Conservation (phyloP, 1,140 invertebrate species). For the Diachasmimorpha longicaudata region DNA sequence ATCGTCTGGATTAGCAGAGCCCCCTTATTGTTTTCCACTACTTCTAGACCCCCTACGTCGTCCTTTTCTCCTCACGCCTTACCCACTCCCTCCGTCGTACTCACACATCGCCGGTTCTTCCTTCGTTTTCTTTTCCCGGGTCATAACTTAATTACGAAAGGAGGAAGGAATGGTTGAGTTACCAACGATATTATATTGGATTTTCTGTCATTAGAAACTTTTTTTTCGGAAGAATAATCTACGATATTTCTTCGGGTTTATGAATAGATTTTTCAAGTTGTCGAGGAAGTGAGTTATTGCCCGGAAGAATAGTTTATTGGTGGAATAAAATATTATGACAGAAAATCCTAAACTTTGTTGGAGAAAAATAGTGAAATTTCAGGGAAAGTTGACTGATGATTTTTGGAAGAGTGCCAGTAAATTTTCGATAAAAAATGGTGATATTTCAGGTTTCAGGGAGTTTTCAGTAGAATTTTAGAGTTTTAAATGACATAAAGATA, state of each 20-base stretch:
- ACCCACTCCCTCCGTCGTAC: not conserved
- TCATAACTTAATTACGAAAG: slow-evolving; percentile 64
- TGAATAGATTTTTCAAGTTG: too few species aligned
- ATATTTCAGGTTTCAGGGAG: too few species aligned
- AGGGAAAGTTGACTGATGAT: too few species aligned
- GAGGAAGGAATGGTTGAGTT: slow-evolving; percentile 45
- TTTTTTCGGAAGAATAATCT: slow-evolving; percentile 47
- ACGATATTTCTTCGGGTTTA: not conserved
- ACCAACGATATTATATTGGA: slow-evolving; percentile 51
- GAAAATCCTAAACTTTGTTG: too few species aligned
- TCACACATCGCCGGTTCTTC: not conserved
- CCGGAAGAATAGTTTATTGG: too few species aligned
- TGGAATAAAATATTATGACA: too few species aligned
- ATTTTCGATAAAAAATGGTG: too few species aligned
- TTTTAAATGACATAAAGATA: too few species aligned
- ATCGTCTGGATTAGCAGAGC: slow-evolving; percentile 56
- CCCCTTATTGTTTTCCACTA: slow-evolving; percentile 62
- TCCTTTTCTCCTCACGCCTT: not conserved
- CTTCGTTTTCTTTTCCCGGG: slow-evolving; percentile 35
- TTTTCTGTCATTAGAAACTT: slow-evolving; percentile 57
- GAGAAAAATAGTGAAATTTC: too few species aligned
- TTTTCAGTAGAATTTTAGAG: too few species aligned
- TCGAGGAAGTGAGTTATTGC: too few species aligned
- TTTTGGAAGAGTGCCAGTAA: too few species aligned
- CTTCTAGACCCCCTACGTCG: slow-evolving; percentile 34